Evolutionary conservation across 92 coral and sea anemone species (phyloP).

Genomic region (Porites lobata): DNA sequence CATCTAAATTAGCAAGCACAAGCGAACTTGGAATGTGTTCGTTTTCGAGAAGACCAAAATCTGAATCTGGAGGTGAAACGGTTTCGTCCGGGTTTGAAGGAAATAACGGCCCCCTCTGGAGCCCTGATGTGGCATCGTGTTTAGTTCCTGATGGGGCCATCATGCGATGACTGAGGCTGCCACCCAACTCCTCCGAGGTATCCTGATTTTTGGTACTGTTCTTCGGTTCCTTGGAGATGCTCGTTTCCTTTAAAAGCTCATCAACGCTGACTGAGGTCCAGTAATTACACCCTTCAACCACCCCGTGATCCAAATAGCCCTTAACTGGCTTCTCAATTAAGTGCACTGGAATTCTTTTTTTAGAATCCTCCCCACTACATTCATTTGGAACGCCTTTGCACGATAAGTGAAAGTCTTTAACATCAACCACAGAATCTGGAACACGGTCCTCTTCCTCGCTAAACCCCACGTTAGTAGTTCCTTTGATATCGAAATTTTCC

Average conservation of each 20-base stretch:
- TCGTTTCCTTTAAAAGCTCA: neutral
- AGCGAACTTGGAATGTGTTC: neutral
- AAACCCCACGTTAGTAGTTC: conserved; percentile 26
- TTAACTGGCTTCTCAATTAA: neutral
- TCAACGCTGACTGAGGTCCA: neutral
- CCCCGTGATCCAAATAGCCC: too few species aligned
- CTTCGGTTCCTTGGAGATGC: neutral
- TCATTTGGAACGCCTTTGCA: too few species aligned
- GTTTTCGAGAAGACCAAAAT: neutral
- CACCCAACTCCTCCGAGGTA: neutral
- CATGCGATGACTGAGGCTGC: neutral
- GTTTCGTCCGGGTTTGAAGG: neutral
- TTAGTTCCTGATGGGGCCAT: neutral
- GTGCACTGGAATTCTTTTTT: neutral
- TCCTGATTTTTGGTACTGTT: neutral
- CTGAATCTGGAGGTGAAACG: neutral
- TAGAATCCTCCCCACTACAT: neutral
- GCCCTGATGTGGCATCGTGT: neutral
- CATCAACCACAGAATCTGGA: neutral
- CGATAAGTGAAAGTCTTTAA: neutral
- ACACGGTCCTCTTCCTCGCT: conserved; percentile 19
- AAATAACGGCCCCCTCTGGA: neutral
- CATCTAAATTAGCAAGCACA: neutral
- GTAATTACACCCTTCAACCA: neutral
- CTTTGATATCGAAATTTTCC: conserved; percentile 6